Conservation (phyloP, 2,888 invertebrate species). For the Cremastinae sp. region DNA sequence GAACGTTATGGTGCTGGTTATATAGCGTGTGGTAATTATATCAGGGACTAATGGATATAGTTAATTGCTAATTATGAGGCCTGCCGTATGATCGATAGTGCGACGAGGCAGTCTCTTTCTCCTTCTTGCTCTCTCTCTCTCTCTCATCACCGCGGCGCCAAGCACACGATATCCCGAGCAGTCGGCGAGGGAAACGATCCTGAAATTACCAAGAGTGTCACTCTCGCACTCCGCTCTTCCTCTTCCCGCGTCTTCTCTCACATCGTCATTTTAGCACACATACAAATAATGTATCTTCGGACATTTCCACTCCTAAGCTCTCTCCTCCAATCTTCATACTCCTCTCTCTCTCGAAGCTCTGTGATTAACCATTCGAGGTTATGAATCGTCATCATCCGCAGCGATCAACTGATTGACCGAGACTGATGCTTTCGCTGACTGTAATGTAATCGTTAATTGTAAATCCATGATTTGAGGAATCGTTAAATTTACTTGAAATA, state of each 20-base stretch:
- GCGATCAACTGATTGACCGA: too few relatives aligned
- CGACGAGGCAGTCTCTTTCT: slow-evolving; percentile 72
- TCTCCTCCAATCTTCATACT: slow-evolving; percentile 40
- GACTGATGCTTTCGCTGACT: too few relatives aligned
- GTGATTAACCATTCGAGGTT: slow-evolving; percentile 74
- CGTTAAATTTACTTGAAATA: too few relatives aligned
- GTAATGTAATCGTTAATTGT: too few relatives aligned
- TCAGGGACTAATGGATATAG: slow-evolving; percentile 80
- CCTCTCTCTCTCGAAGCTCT: slow-evolving; percentile 67
- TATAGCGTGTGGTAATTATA: slow-evolving; percentile 79
- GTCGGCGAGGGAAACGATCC: slow-evolving; percentile 65
- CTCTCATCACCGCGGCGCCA: slow-evolving; percentile 53
- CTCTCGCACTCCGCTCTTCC: slow-evolving; percentile 66
- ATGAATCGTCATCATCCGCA: too few relatives aligned
- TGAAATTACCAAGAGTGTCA: slow-evolving; percentile 76
- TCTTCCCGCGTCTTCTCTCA: slow-evolving; percentile 52
- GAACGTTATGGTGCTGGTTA: slow-evolving; percentile 46
- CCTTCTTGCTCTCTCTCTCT: slow-evolving; percentile 33
- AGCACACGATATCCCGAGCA: slow-evolving; percentile 64
- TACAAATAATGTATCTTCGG: slow-evolving; percentile 7
- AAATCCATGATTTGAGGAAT: too few relatives aligned
- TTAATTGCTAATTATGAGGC: slow-evolving; percentile 80
- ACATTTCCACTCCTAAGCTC: slow-evolving; percentile 26
- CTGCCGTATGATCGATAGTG: slow-evolving; percentile 80
- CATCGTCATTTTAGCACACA: slow-evolving; percentile 34